phyloP scores from a whole-genome alignment of 2,888 invertebrate species.

The Ceramica pisi region DNA sequence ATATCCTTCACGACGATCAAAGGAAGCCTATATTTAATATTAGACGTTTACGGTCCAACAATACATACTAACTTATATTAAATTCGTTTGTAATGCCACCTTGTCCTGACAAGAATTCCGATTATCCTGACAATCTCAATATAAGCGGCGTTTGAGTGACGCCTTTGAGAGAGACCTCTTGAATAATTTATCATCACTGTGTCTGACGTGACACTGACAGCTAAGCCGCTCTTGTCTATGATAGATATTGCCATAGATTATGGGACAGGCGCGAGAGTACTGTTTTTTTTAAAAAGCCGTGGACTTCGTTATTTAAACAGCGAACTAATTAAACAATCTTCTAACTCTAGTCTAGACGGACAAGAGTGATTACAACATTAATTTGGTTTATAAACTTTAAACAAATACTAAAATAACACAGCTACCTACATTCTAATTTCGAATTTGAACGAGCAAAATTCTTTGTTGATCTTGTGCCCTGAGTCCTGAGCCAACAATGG shows the following conservation, averaged over 20 bases:
- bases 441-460: not conserved
- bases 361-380: not conserved
- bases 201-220: slow-evolving; percentile 33
- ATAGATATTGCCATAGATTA: slow-evolving; percentile 11
- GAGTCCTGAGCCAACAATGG: slow-evolving; percentile 2
- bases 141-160: slow-evolving; percentile 51
- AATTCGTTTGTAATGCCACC: slow-evolving; percentile 43
- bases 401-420: slow-evolving; percentile 8
- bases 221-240: slow-evolving; percentile 29
- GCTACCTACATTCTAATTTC: not conserved
- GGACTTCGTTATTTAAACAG: not conserved
- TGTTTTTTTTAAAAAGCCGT: not conserved
- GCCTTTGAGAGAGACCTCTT: slow-evolving; percentile 40
- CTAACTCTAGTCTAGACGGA: not conserved
- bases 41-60: slow-evolving; percentile 27
- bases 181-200: slow-evolving; percentile 48
- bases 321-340: not conserved
- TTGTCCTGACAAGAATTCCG: slow-evolving; percentile 38
- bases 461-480: slow-evolving; percentile 13
- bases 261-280: not conserved
- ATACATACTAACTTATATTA: slow-evolving; percentile 35
- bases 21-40: slow-evolving; percentile 28
- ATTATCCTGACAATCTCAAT: slow-evolving; percentile 52
- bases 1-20: slow-evolving; percentile 22
- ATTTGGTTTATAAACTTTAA: slow-evolving; percentile 7